Base-by-base conservation (phyloP, 2,113 vertebrate genomes). In the Halichoerus grypus region DNA sequence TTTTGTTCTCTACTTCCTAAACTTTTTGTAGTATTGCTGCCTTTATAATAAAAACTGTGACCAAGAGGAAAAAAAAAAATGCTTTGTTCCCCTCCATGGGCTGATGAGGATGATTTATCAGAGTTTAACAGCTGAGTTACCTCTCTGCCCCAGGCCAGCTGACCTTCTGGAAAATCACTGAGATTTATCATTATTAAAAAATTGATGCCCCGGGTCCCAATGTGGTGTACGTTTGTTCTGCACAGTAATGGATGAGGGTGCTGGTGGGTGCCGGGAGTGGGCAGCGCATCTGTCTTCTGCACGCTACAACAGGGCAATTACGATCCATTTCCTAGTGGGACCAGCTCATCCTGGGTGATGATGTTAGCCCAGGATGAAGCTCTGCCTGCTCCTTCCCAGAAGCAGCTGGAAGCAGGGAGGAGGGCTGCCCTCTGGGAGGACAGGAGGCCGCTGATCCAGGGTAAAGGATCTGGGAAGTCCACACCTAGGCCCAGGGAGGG, bases 121-220 rank as follows among this genome's bases (percentile, higher is more conserved):
- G 46, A 42, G 67, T 88, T 82, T 82, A 88, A 67, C 46, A 89
- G 89, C 31, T 0, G 39, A 79, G 85, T 91, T 91, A 36, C 72
- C 87, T 51, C 76, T 89, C 28, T 36, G 94, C 92, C 83, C 81
- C 69, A 36, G 89, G 92, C 86, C 72, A 57, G 18, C 80, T 90
- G 93, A 93, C 95, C 96, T 93, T 65, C 79, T 67, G 55, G 71
- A 96, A 96, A 96, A 96, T 92, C 72, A 81, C 74, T 5, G 63
- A 49, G 18, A 91, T 96, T 96, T 94, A 74, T 97, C 96, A 93
- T 86, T 82, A 87, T 96, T 87, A 95, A 69, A 15, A 76, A 72
- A 80, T 7, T 21, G 72, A 69, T 57, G 82, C 46, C 24, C 28
- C 3, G 0, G n/a, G 61, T 46, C 39, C 5, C 16, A 5, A 1